Conservation (phyloP, 2,797 vertebrate species). For the Hafferia zeledoni region DNA sequence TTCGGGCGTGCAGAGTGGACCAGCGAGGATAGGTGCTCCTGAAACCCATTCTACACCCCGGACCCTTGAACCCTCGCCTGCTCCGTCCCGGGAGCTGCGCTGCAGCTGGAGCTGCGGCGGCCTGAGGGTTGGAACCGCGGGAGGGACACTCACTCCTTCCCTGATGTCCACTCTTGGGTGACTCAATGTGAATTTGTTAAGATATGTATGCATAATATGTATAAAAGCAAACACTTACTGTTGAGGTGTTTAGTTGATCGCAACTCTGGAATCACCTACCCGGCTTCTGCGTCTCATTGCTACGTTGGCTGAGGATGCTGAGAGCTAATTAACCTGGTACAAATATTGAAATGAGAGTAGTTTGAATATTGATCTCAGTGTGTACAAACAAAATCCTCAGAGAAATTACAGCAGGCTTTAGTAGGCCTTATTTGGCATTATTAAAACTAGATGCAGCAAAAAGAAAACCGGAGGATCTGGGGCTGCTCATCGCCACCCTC, state of each 20-base stretch:
- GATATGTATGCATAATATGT: not conserved
- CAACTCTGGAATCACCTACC: not conserved
- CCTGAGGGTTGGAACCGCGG: no score
- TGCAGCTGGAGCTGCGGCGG: not conserved
- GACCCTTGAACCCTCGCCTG: accelerated
- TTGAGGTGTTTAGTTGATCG: constrained; percentile 3
- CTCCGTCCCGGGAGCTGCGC: accelerated
- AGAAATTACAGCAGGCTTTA: not conserved
- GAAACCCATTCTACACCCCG: not conserved
- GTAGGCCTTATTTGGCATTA: not conserved
- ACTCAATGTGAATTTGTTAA: not conserved
- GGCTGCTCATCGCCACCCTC: not conserved
- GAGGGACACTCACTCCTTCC: not conserved
- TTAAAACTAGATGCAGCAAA: not conserved
- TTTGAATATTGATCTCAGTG: not conserved
- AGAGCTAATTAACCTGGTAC: constrained; percentile 6
- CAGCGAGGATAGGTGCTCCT: not conserved
- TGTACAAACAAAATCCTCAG: not conserved
- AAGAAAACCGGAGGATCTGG: not conserved
- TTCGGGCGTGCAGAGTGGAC: not conserved
- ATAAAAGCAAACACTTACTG: constrained; percentile 40
- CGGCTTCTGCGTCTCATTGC: not conserved
- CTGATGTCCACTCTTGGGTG: not conserved
- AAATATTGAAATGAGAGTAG: constrained; percentile 21
- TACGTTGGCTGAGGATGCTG: not conserved